Conservation (phyloP, 2,113 vertebrate genomes). For the Malurus alboscapulatus region DNA sequence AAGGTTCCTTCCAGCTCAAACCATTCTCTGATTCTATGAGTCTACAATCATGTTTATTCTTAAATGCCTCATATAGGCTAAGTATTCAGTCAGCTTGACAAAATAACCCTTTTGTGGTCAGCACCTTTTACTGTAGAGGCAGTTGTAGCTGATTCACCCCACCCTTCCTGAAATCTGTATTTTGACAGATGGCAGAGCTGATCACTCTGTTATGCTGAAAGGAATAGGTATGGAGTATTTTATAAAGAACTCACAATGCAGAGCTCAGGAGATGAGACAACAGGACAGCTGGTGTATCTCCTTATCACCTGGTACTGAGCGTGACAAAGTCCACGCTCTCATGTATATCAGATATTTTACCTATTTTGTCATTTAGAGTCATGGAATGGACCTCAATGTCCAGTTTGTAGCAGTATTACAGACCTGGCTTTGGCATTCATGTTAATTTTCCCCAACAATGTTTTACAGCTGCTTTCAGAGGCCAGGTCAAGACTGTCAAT, state of each 20-base stretch:
- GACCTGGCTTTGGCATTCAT: constrained; percentile 44
- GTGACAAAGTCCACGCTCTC: not conserved
- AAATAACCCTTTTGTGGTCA: not conserved
- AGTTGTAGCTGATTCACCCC: not conserved
- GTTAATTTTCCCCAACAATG: constrained; percentile 58
- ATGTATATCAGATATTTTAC: not conserved
- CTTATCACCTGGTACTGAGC: constrained; percentile 34
- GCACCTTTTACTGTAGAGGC: not conserved
- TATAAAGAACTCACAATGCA: constrained; percentile 37
- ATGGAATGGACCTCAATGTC: not conserved
- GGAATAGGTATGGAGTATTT: constrained; percentile 30
- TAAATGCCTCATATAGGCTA: not conserved
- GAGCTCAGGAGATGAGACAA: constrained; percentile 12
- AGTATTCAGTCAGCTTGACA: not conserved
- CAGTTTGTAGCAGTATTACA: constrained; percentile 17
- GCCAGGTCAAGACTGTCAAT: constrained; percentile 65
- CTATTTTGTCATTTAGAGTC: constrained; percentile 23
- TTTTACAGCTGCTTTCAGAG: constrained; percentile 66
- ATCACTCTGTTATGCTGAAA: constrained; percentile 17
- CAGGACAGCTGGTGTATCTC: constrained; percentile 1
- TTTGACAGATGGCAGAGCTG: constrained; percentile 22
- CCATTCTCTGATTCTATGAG: not conserved
- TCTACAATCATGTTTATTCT: not conserved
- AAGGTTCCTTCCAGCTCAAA: not conserved
- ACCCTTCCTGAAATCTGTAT: not conserved